Evolutionary conservation across 2,113 vertebrate genomes (phyloP), one percentile per base, ranked within the genome.

Genomic region (Phocoena phocoena): DNA sequence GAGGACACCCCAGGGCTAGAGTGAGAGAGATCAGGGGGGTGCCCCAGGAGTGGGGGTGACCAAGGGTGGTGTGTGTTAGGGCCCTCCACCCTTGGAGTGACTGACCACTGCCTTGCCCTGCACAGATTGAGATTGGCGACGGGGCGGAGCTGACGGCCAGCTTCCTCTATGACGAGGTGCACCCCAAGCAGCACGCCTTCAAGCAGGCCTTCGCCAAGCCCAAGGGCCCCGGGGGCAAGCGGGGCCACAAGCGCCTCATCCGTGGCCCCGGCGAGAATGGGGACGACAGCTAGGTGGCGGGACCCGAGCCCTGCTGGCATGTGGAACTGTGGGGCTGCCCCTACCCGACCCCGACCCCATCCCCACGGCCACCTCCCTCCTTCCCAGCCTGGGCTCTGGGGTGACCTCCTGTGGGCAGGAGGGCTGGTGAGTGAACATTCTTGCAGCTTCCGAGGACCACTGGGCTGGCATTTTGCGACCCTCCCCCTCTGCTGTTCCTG

Each of bases 141-240:
- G 99, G 99, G 0, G 99, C 99, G 0, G 99, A 99, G 96, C 98
- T 99, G 98, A 99, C 99, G 0, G 99, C 99, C 0, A 99, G 99
- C 91, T 99, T 99, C 98, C 98, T 99, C 88, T 99, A 99, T 0
- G 99, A 99, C 6, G 99, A 99, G 98, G 99, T 99, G 58, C 99
- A 99, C 97, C 99, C 99, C 28, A 99, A 99, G 97, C 99, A 99
- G 95, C 99, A 99, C 0, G 99, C 99, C 96, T 99, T 99, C 98
- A 99, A 99, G 98, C 99, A 99, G 99, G 99, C 99, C 74, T 99
- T 99, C 31, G 98, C 99, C 98, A 99, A 99, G 98, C 99, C 99
- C 97, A 99, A 99, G n/a, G 99, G 99, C 91, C 99, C 99, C 0
- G 99, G 99, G 63, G 99, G 99, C 65, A 99, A 99, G 94, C 98